Evolutionary conservation across 2,888 invertebrate species (phyloP), one percentile per base, ranked within the genome.

Genomic region (Alviniconcha strummeri): DNA sequence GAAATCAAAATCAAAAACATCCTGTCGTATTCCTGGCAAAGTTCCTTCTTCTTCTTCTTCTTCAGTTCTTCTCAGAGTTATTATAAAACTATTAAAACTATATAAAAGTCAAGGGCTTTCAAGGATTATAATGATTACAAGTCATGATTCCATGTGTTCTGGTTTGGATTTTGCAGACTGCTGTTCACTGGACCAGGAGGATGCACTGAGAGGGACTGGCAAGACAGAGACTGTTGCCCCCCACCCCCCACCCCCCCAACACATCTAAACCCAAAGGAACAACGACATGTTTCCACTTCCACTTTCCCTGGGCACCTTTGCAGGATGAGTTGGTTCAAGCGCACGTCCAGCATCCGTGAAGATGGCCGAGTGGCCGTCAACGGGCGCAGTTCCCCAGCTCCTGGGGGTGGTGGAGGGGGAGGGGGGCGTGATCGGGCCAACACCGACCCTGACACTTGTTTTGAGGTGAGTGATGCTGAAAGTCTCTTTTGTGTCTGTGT

Each of bases 361-460:
- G 71, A 77, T 69, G 69, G 78, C 69, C 76, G 80, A 36, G 60
- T 64, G 80, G 57, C 78, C 19, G 79, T 60, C 60, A 79, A 78
- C 57, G 84, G 83, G 75, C 85, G 84, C 81, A 86, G 86, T 64
- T 86, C 86, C 84, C 86, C 85, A 54, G 84, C 84, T 57, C 84
- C 84, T 36, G 85, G 84, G 17, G 80, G 82, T 19, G 81, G 84
- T 15, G 84, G 85, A 0, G 85, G 71, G 67, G 84, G 77, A 19
- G 80, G 79, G 5, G 78, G 83, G 52, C 85, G 89, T 3, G 80
- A 85, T 19, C 87, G 89, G 8, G 83, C 89, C n/a, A 89, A 90
- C 94, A 93, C 97, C 0, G 96, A 97, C 84, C 93, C 93, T 4
- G 91, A 91, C 82, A 98, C 98, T 9, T 98, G 98, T 94, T 97